A percentile compares a stretch with the other conserved stretches of the same genome.
phyloP scores from a whole-genome alignment of 2,888 invertebrate species.

The Vanessa cardui region DNA sequence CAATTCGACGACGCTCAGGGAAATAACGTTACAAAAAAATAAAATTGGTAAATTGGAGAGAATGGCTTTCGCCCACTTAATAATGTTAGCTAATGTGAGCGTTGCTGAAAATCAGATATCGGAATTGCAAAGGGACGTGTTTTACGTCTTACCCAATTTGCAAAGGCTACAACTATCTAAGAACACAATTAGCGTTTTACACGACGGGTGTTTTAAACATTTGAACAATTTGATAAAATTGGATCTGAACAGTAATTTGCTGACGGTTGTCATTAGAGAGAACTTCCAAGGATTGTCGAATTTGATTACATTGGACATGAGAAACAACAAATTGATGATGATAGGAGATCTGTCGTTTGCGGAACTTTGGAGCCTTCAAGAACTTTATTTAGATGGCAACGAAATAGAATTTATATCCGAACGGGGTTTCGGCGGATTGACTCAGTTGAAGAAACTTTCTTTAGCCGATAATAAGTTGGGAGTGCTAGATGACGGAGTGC shows the following conservation, averaged over 20 bases:
- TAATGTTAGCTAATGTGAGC: conserved; percentile 86
- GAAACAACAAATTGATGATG: conserved; percentile 89
- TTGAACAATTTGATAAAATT: conserved; percentile 89
- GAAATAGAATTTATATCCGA: conserved; percentile 89
- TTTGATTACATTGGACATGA: conserved; percentile 88
- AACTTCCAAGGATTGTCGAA: conserved; percentile 90
- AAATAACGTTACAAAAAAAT: conserved; percentile 88
- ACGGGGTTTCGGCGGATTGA: conserved; percentile 89
- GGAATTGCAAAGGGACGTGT: conserved; percentile 88
- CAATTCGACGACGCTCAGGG: conserved; percentile 86
- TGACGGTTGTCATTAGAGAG: conserved; percentile 88
- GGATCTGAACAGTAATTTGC: conserved; percentile 89
- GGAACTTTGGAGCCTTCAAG: conserved; percentile 89
- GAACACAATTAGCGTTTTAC: conserved; percentile 92
- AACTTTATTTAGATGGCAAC: conserved; percentile 87
- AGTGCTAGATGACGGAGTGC: conserved; percentile 86
- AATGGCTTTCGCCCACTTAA: conserved; percentile 89
- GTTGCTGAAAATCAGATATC: conserved; percentile 89
- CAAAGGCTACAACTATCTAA: conserved; percentile 90
- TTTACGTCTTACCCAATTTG: conserved; percentile 88
- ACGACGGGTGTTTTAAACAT: conserved; percentile 92
- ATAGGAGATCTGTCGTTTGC: conserved; percentile 92
- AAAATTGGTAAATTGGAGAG: conserved; percentile 86
- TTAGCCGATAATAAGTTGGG: conserved; percentile 90
- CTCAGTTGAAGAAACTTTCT: conserved; percentile 87